phyloP scores from a whole-genome alignment of 2,888 invertebrate species.

The Xanthorhoe designata region DNA sequence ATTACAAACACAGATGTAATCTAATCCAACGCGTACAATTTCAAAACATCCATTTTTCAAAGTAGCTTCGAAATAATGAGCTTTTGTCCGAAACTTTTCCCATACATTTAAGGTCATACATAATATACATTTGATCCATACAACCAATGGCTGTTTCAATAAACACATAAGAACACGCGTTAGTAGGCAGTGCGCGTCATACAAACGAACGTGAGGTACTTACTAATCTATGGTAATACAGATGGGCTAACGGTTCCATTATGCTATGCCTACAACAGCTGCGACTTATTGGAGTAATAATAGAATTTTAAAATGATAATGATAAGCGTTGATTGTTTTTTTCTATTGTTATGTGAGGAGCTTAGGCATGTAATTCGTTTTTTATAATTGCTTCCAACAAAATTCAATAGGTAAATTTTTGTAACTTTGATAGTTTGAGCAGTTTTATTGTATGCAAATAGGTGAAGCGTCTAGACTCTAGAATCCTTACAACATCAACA shows the following conservation, averaged over 20 bases:
- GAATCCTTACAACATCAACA: constrained; percentile 24
- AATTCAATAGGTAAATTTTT: neutral
- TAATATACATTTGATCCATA: constrained; percentile 70
- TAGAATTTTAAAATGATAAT: constrained; percentile 49
- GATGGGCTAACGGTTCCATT: constrained; percentile 58
- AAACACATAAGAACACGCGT: constrained; percentile 80
- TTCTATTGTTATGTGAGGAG: constrained; percentile 24
- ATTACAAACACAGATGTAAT: constrained; percentile 33
- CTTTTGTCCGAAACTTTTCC: constrained; percentile 46
- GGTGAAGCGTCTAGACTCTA: constrained; percentile 10
- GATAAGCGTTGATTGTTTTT: constrained; percentile 32
- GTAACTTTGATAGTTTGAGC: neutral
- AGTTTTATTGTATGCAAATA: neutral
- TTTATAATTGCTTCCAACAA: neutral
- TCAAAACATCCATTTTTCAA: constrained; percentile 45
- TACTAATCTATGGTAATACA: constrained; percentile 62
- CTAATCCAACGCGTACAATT: constrained; percentile 34
- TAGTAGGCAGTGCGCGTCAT: constrained; percentile 68
- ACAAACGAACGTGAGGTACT: constrained; percentile 65
- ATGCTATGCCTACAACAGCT: constrained; percentile 59
- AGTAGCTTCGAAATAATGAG: constrained; percentile 45
- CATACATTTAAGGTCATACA: constrained; percentile 52
- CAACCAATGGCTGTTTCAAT: constrained; percentile 78
- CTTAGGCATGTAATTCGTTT: neutral
- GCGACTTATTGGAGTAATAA: constrained; percentile 42